These are phyloP conservation scores for Sitophilus oryzae DNA, from an alignment of 1,140 invertebrate species.

Conservation along the genomic window DNA sequence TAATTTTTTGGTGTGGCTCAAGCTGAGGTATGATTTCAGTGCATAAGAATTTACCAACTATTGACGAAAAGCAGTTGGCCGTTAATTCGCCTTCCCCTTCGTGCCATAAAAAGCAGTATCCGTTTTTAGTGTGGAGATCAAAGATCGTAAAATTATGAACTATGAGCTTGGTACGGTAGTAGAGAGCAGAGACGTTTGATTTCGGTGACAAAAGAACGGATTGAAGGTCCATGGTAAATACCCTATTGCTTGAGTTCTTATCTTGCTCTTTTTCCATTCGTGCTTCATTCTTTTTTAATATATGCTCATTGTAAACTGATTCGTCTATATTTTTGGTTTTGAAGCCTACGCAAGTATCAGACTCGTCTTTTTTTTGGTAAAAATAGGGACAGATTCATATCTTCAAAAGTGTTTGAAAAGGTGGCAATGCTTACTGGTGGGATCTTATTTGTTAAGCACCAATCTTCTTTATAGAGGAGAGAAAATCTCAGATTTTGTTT, in stretches of 20 bases:
- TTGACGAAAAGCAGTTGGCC: conserved; percentile 14
- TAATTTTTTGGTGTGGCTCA: conserved; percentile 7
- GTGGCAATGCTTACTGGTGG: conserved; percentile 1
- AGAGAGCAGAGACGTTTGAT: conserved; percentile 20
- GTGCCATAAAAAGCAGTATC: conserved; percentile 19
- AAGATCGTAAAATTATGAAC: conserved; percentile 21
- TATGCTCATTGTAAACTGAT: conserved; percentile 16
- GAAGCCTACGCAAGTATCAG: conserved; percentile 22
- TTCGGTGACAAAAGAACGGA: conserved; percentile 19
- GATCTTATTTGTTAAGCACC: conserved; percentile 16
- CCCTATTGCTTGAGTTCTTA: conserved; percentile 14
- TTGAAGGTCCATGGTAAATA: conserved; percentile 21
- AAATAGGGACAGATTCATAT: conserved; percentile 21
- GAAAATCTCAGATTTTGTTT: conserved; percentile 33
- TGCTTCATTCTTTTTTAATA: conserved; percentile 19
- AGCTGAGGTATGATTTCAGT: conserved; percentile 1
- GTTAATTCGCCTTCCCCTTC: conserved; percentile 14
- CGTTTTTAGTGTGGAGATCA: conserved; percentile 11
- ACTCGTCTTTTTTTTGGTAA: conserved; percentile 20
- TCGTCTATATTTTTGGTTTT: conserved; percentile 20
- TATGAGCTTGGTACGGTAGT: conserved; percentile 17
- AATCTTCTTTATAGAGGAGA: conserved; percentile 29
- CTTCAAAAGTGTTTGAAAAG: conserved; percentile 15
- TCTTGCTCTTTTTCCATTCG: conserved; percentile 25
- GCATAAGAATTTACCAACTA: conserved; percentile 13